Evolutionary conservation across 2,888 invertebrate genomes (phyloP), one percentile per base, ranked within the genome.

Genomic region (Drosophila sordidapex): DNA sequence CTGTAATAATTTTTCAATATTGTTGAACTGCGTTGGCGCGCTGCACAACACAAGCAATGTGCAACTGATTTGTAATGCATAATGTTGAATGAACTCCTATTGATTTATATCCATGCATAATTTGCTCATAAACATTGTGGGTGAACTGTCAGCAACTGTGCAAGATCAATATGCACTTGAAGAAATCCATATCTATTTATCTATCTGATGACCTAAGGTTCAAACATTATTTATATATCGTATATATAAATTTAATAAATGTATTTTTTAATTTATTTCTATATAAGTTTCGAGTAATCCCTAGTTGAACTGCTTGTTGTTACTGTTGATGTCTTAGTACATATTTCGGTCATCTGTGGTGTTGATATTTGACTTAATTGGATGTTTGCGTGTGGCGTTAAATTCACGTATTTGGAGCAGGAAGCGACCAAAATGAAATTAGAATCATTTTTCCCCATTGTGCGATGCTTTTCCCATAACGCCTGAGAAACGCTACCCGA

Each of bases 31-130:
- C 83, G 81, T 87, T 87, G 84, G 86, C 81, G 74, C 70, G 64
- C 75, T 65, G 61, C 73, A 53, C 38, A 53, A 74, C 68, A 53
- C 52, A 27, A 38, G 46, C 46, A 27, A 38, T 54, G 36, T 76
- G 63, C 58, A 74, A 69, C 74, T 81, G 74, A 77, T 74, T 70
- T 82, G 78, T 80, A 80, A 81, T 79, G 81, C 82, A 81, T 74
- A 72, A 72, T 80, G 63, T 61, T 58, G 65, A 56, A 70, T 73
- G 83, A 76, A 75, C 74, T 74, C 70, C 76, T 64, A 86, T 87
- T 87, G 90, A 87, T 87, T 87, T 87, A 87, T 89, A 73, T 73
- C 75, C 87, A 81, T 85, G 86, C 85, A 76, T 81, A 81, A 82
- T 72, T 74, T 70, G 57, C 70, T 36, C 82, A 82, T 81, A 81